Base-by-base conservation (phyloP, 2,113 vertebrate species). In the Ardeotis arabs region DNA sequence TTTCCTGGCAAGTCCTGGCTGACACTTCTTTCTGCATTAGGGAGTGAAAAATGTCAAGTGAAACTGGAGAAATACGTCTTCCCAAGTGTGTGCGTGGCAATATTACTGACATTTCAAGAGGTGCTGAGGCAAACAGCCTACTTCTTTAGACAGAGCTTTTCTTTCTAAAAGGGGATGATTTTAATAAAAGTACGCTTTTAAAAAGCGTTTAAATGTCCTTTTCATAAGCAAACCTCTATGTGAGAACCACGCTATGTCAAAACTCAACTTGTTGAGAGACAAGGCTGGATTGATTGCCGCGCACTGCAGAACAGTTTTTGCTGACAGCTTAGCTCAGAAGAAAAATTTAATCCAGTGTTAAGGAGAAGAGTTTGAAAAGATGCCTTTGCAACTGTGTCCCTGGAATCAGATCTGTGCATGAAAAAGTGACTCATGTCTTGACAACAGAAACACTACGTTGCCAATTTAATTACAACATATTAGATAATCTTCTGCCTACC, bases 271-370 rank as follows among this genome's bases (percentile, higher is more conserved):
- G 87, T 85, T 95, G 87, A 92, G 91, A 96, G 92, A 95, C 94
- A 96, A 96, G 92, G 72, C 80, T 74, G 89, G 84, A 89, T 83
- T 95, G 94, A 96, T 95, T 96, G 89, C 95, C 55, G 55, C 91
- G 94, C 77, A 41, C 58, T 87, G 81, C 67, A 59, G 50, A 69
- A 67, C 77, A 52, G 66, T 80, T 97, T 96, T 84, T 92, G 92
- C 95, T 96, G 96, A 93, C 96, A 92, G 33, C 80, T 91, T 62
- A 81, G 82, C 77, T 84, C 58, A 50, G 89, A 88, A 85, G 50
- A 44, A 90, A 88, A 95, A 83, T 45, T 14, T 29, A 78, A 69
- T 87, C 75, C 74, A 49, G 45, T 4, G 0, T 75, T 86, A 81
- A 11, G 72, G 55, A 86, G 76, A 50, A 81, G 60, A 81, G 80